These are phyloP conservation scores for Caranx melampygus DNA, from an alignment of 2,113 vertebrate species.

Conservation along the genomic window DNA sequence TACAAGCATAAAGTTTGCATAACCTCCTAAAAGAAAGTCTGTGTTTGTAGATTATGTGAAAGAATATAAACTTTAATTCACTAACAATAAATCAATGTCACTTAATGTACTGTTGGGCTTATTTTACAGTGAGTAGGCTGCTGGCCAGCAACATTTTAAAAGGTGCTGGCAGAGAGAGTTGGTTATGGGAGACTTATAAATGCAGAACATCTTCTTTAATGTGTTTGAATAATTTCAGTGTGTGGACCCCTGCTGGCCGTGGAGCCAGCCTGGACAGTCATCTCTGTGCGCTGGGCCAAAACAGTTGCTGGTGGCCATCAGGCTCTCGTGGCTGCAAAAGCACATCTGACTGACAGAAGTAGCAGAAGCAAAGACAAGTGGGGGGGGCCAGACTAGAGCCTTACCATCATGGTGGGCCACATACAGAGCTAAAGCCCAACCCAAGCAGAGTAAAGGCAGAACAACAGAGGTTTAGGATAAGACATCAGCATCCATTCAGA, in stretches of 20 bases:
- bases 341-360: slow-evolving; percentile 74
- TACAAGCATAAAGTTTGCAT: neutral
- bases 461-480: slow-evolving; percentile 70
- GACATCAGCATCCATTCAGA: slow-evolving; percentile 46
- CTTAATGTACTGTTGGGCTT: slow-evolving; percentile 1
- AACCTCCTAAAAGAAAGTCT: neutral
- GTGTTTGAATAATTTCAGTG: neutral
- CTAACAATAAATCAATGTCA: neutral
- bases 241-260: slow-evolving; percentile 67
- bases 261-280: slow-evolving; percentile 34
- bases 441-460: slow-evolving; percentile 73
- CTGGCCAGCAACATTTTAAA: slow-evolving; percentile 2
- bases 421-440: slow-evolving; percentile 82
- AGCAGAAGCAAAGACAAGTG: slow-evolving; percentile 64
- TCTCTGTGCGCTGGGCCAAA: slow-evolving; percentile 21
- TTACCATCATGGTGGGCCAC: slow-evolving; percentile 87
- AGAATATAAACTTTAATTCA: neutral
- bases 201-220: neutral
- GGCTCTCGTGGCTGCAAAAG: slow-evolving; percentile 48
- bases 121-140: neutral
- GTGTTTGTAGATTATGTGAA: slow-evolving; percentile 9
- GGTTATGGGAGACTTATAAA: neutral
- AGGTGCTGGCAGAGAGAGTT: neutral
- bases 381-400: slow-evolving; percentile 61
- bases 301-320: slow-evolving; percentile 31